Evolutionary conservation across 1,140 invertebrate genomes (phyloP).

Genomic region (Drosophila funebris): DNA sequence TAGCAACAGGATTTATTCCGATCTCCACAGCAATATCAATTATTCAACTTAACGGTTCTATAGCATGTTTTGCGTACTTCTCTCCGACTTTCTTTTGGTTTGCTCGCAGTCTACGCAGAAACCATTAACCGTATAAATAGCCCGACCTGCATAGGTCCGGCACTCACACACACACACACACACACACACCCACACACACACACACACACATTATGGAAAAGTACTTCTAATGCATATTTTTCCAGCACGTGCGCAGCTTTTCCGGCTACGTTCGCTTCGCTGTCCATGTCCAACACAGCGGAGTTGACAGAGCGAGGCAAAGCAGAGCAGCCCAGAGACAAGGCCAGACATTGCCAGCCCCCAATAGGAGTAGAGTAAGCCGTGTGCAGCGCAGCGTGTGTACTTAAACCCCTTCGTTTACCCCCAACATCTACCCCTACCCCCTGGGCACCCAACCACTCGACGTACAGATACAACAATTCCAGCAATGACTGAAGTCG

Average conservation of each 20-base stretch:
- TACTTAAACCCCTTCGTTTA: background rate
- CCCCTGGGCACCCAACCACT: background rate
- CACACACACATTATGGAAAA: conserved; percentile 14
- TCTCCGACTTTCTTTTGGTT: conserved; percentile 34
- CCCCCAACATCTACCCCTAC: too few species aligned
- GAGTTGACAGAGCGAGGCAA: conserved; percentile 37
- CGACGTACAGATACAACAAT: background rate
- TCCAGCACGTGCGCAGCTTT: conserved; percentile 81
- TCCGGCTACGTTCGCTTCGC: conserved; percentile 53
- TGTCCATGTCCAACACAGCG: conserved; percentile 41
- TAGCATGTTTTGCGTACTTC: conserved; percentile 2
- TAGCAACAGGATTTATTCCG: conserved; percentile 22
- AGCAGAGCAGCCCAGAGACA: conserved; percentile 13
- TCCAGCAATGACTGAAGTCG: conserved; percentile 36
- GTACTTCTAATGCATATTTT: conserved; percentile 66
- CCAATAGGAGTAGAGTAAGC: conserved; percentile 4
- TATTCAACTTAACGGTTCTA: conserved; percentile 35
- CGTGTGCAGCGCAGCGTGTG: conserved; percentile 53
- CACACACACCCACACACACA: conserved; percentile 1
- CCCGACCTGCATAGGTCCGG: conserved; percentile 29
- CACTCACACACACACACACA: conserved; percentile 16
- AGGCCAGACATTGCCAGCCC: conserved; percentile 9
- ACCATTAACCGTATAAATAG: conserved; percentile 45
- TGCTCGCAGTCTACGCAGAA: conserved; percentile 36
- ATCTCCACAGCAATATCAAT: background rate